Base-by-base conservation (phyloP, 2,888 invertebrate genomes). In the Drosophila kanekoi region DNA sequence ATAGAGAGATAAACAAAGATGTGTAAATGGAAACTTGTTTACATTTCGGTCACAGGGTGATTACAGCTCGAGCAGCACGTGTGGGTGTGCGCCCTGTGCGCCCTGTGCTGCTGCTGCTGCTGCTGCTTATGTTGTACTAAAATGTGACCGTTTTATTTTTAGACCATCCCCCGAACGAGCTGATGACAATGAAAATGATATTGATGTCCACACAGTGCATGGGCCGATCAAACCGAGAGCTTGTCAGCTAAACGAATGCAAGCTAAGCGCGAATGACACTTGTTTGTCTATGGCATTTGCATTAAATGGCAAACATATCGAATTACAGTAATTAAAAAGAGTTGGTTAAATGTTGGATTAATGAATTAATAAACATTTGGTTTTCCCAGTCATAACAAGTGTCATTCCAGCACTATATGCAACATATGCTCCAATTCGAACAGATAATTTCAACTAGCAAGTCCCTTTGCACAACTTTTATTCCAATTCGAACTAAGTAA, bases 131-230 rank as follows among this genome's bases (percentile, higher is more conserved):
- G 13, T 1, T 35, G 3, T 59, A 44, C 44, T 56, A 60, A 58
- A 60, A 73, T 72, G 72, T 66, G 66, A 66, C 58, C 47, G 52
- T 37, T 49, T 67, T 79, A 79, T 79, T 79, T 79, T 63, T 79
- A 79, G 79, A 53, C 13, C 57, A 35, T 37, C 60, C 60, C 38
- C 52, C 33, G 13, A 38, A 13, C 45, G n/a, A 64, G 2, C 28
- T 2, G 45, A 61, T 60, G 70, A 65, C 77, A 72, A 76, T 45
- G 73, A 69, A 45, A 60, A 37, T 64, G 54, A 10, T 73, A 57
- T 69, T 69, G 59, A 72, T 72, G 67, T 72, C 54, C 61, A 44
- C 47, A 35, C 28, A 32, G 37, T 74, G 72, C 72, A 72, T 41
- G 28, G 52, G 20, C 51, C 23, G 68, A 57, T 70, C 48, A 37